Evolutionary conservation across 2,888 invertebrate genomes (phyloP).

Genomic region (Halocaridina rubra): DNA sequence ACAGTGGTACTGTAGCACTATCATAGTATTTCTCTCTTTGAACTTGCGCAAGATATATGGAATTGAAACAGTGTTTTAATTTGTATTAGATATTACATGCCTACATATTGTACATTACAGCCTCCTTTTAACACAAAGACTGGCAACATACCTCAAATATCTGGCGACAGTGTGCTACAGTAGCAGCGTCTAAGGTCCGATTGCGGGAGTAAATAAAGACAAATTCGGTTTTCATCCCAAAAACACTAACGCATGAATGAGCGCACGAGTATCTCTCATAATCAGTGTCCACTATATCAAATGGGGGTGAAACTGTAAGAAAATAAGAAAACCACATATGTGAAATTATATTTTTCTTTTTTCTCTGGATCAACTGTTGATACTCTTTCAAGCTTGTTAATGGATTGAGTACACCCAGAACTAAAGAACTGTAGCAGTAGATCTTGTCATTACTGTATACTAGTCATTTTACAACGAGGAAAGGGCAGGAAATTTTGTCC

Average conservation of each 20-base stretch:
- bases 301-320: slow-evolving; percentile 2
- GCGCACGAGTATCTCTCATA: slow-evolving; percentile 13
- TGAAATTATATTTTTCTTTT: no score
- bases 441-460: no score
- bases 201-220: slow-evolving; percentile 22
- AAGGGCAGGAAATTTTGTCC: no score
- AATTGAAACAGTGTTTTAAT: not conserved
- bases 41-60: not conserved
- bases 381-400: no score
- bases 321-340: no score
- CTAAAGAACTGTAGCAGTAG: no score
- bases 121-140: no score
- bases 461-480: no score
- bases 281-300: slow-evolving; percentile 31
- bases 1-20: not conserved
- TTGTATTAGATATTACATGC: not conserved
- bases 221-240: slow-evolving; percentile 30
- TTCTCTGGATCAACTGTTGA: no score
- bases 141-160: slow-evolving; percentile 11
- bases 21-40: not conserved
- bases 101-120: no score
- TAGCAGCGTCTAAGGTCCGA: not conserved
- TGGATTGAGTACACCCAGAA: no score
- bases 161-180: not conserved
- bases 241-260: slow-evolving; percentile 15